Base-by-base conservation (phyloP, 2,888 invertebrate species). In the Flexamia atlantica region DNA sequence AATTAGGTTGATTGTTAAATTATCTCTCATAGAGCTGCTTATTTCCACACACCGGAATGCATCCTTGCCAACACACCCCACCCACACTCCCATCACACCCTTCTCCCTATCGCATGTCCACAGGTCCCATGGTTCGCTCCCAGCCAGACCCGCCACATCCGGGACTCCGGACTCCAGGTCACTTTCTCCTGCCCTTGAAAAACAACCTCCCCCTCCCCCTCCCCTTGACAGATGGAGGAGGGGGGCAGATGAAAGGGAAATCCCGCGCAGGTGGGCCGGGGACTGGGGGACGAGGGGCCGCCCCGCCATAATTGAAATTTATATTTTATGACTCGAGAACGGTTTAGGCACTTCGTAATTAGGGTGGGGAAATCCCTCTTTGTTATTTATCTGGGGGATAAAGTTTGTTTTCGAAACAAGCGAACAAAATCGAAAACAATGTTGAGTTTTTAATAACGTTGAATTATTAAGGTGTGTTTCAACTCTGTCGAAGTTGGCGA, bases 171-270 rank as follows among this genome's bases (percentile, higher is more conserved):
- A 53, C 4, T 5, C 53, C 12, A 23, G 23, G 23, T 64, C 30
- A 64, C 64, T 64, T 64, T 64, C 64, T 28, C 64, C 64, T 64
- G 64, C 64, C 64, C 64, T 64, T 64, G 64, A 64, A 64, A 64
- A 64, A 64, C 64, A 25, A 64, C 30, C 64, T 64, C 64, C 2
- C 30, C 23, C 20, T 23, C 53, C 20, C 53, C 20, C 23, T 23
- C 20, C 53, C 53, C 53, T 17, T 36, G 5, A 36, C 36, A 4
- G 36, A 7, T 9, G n/a, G n/a, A 12, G 7, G 2, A 4, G 12
- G 17, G 46, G 17, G 3, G 20, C 20, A 20, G 53, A 23, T 10
- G 53, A 53, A 53, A 53, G 53, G 5, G 53, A 53, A 53, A 23
- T n/a, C 53, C 23, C 53, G 53, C 53, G 53, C 53, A 53, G 53